Conservation (phyloP, 2,113 vertebrate genomes). For the Urocolius indicus region DNA sequence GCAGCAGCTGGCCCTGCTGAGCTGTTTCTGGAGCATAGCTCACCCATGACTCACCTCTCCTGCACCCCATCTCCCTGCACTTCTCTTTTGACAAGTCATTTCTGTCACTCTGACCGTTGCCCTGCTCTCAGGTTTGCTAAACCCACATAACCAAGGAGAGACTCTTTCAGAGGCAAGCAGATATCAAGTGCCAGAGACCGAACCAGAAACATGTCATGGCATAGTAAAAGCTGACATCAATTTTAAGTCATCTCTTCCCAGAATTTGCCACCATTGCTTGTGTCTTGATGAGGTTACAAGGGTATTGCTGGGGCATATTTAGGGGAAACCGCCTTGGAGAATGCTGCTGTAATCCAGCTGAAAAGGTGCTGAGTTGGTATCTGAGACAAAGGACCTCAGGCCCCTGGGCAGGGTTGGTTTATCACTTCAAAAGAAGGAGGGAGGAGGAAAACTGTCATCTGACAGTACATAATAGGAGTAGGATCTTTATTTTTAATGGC, state of each 20-base stretch:
- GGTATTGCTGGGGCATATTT: neutral
- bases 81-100: slow-evolving; percentile 47
- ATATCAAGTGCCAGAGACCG: neutral
- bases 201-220: neutral
- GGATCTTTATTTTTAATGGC: slow-evolving; percentile 47
- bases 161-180: neutral
- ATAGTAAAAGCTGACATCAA: neutral
- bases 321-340: neutral
- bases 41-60: slow-evolving; percentile 67
- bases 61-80: slow-evolving; percentile 16
- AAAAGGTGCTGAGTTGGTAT: neutral
- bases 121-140: slow-evolving; percentile 75
- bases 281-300: neutral
- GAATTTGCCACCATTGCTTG: neutral
- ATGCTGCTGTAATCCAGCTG: neutral
- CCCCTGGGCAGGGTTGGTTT: neutral
- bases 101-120: slow-evolving; percentile 61
- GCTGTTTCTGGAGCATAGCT: slow-evolving; percentile 69
- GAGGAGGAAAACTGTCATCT: neutral
- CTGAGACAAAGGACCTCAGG: neutral
- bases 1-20: slow-evolving; percentile 63
- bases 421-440: neutral
- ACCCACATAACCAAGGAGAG: neutral
- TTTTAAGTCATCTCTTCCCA: neutral
- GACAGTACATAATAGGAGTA: slow-evolving; percentile 37